These are phyloP conservation scores for Drosophila prolongata DNA, from an alignment of 2,888 invertebrate genomes.

Conservation along the genomic window DNA sequence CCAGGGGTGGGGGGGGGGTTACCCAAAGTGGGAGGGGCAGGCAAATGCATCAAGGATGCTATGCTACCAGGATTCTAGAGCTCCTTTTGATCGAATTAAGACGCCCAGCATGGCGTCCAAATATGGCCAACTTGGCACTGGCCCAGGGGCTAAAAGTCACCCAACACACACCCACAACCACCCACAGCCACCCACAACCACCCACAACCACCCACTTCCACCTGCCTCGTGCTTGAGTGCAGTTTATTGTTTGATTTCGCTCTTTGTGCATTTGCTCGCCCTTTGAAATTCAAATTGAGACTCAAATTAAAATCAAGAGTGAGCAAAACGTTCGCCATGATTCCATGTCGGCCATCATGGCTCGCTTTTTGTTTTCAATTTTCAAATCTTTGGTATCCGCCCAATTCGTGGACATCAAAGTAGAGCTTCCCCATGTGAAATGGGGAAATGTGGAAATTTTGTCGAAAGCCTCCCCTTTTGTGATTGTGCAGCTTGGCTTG, in stretches of 20 bases:
- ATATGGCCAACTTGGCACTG: conserved; percentile 76
- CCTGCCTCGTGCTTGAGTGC: conserved; percentile 70
- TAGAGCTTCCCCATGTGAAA: conserved; percentile 58
- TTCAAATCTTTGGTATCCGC: conserved; percentile 39
- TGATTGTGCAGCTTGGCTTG: conserved; percentile 75
- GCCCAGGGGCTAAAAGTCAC: conserved; percentile 5
- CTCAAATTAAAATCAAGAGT: conserved; percentile 55
- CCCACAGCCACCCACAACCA: neutral
- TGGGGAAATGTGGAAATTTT: conserved; percentile 48
- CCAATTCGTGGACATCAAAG: conserved; percentile 69
- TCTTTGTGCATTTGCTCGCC: conserved; percentile 55
- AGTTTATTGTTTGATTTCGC: conserved; percentile 77
- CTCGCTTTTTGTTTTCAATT: conserved; percentile 7
- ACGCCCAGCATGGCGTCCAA: conserved; percentile 77
- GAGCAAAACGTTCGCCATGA: conserved; percentile 58
- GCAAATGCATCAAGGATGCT: conserved; percentile 17
- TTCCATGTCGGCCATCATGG: conserved; percentile 49
- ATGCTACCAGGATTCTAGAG: conserved; percentile 10
- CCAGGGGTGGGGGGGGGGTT: neutral
- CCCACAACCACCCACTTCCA: conserved; percentile 9
- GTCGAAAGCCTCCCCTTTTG: conserved; percentile 54
- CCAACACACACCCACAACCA: conserved; percentile 9
- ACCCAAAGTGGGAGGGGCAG: neutral
- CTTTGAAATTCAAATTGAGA: conserved; percentile 69
- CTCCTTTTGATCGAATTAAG: conserved; percentile 74